Base-by-base conservation (phyloP, 2,888 invertebrate species). In the Lacanobia oleracea region DNA sequence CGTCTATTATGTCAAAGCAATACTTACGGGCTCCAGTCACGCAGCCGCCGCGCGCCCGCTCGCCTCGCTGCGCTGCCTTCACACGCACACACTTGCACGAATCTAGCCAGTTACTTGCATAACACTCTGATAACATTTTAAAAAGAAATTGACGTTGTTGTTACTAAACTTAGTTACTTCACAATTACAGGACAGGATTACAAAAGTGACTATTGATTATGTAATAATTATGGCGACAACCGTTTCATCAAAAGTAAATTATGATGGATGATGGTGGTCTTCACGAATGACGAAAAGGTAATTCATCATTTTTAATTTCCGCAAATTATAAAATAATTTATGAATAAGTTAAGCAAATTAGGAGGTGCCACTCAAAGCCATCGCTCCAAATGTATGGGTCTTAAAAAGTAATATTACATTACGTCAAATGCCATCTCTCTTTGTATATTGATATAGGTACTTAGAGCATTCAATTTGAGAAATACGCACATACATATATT, bases 21-120 rank as follows among this genome's bases (percentile, higher is more conserved):
- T 91, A 91, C 88, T 92, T 91, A 90, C 83, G 88, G 72, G 86
- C 86, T 75, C 90, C 79, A 83, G 91, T 89, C 91, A 91, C 91
- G 92, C 90, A 86, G 88, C 69, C 74, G 72, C 83, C 84, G 82
- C 83, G 83, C 83, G 79, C 84, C 71, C 82, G 81, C 82, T 65
- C 86, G 80, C 82, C 74, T 77, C 74, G 60, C 70, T 8, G 68
- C 77, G 88, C 85, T 69, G 50, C 71, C 80, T 89, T 88, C 50
- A 75, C 79, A 60, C 12, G 16, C 14, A 59, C 48, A 18, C 18
- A 27, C 53, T 54, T 40, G 23, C 62, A 33, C 5, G 33, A 33
- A 2, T 33, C 33, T 16, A 10, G 16, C 4, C 6, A 65, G 3
- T 51, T 4, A 45, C n/a, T 65, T 40, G 18, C 14, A 9, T 45